Base-by-base conservation (phyloP, 2,888 invertebrate species). In the Nomada goodeniana region DNA sequence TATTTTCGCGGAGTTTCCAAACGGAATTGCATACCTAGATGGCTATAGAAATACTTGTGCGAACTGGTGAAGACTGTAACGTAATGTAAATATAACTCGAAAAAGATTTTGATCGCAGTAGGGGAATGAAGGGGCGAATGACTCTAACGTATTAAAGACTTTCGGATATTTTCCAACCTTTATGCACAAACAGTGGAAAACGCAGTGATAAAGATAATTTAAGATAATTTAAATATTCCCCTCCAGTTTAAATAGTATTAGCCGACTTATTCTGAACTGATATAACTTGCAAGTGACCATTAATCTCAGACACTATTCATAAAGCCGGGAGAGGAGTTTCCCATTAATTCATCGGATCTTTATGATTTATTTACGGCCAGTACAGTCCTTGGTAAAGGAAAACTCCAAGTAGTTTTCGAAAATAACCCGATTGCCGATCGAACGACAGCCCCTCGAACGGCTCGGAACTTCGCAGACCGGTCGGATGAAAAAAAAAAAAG, bases 181-280 rank as follows among this genome's bases (percentile, higher is more conserved):
- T 7, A 7, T 36, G 7, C 36, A 1, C 36, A 7, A 7, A 29
- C 36, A 36, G 36, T 36, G 36, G 7, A 36, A 65, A 55, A 63
- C 50, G 72, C 68, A 85, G 80, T 74, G 57, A 10, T n/a, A n/a
- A n/a, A 47, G 15, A 47, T 47, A 47, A 15, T 13, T 47, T 47
- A 13, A 47, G 15, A 47, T 47, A 47, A 15, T 13, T 47, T 47
- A 13, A 47, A 47, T 47, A 47, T 47, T 13, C 47, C 47, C 47
- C 10, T 1, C 15, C 15, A 36, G 47, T 47, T 47, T 15, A 11
- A 15, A 47, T 47, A 15, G 3, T 15, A n/a, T 52, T 3, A 13
- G 11, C 13, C 13, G 26, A 18, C 26, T 64, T 20, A 11, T 44
- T 29, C 11, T 7, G n/a, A 15, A 26, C 18, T 29, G 23, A 50